These are phyloP conservation scores for Corythaixoides concolor DNA, from an alignment of 2,113 vertebrate species.

Conservation along the genomic window DNA sequence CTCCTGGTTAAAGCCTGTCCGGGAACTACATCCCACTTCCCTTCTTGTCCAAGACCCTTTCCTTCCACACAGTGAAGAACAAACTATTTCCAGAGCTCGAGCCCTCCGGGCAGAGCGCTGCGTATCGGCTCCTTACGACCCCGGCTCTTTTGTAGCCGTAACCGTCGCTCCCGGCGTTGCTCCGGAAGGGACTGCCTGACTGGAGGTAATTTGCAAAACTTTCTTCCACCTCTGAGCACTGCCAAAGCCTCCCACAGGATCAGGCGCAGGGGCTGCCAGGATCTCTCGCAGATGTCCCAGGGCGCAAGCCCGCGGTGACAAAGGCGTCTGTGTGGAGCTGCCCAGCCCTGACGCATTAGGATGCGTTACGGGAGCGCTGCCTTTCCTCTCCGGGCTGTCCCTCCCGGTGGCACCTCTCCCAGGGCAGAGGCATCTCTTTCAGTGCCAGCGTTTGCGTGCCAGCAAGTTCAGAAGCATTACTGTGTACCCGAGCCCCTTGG, in stretches of 20 bases:
- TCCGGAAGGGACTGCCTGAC: constrained; percentile 36
- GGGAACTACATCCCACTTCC: background rate
- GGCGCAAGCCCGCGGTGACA: background rate
- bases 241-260: constrained; percentile 31
- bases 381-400: background rate
- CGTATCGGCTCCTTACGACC: background rate
- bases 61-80: background rate
- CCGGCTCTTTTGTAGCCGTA: background rate
- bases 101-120: background rate
- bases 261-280: constrained; percentile 22
- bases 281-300: constrained; percentile 1
- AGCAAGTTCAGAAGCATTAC: constrained; percentile 5
- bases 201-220: background rate
- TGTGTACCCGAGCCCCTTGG: constrained; percentile 1
- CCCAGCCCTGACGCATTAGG: background rate
- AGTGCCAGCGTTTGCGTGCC: background rate
- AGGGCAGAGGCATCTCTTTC: constrained; percentile 6
- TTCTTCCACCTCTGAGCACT: background rate
- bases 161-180: background rate
- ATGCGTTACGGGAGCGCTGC: background rate
- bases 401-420: constrained; percentile 13
- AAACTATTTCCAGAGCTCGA: background rate
- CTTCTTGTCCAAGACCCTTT: background rate
- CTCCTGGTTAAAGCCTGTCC: background rate
- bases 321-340: constrained; percentile 41